A percentile compares a stretch with the other conserved stretches of the same genome.
phyloP scores from a whole-genome alignment of 2,113 vertebrate genomes.

The Nannospalax galili region DNA sequence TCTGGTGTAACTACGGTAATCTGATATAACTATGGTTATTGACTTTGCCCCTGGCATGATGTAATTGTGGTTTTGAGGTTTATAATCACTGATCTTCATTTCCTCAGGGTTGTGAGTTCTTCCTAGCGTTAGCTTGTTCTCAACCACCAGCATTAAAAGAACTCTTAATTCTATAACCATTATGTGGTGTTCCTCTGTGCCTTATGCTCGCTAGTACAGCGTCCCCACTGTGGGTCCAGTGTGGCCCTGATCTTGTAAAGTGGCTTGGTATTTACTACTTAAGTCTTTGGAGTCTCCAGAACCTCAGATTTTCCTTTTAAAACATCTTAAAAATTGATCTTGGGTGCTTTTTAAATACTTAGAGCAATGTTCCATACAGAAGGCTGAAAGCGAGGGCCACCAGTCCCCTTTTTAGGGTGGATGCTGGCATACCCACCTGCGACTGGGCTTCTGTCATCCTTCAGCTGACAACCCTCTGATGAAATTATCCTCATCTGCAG shows the following conservation, averaged over 20 bases:
- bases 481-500: neutral
- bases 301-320: neutral
- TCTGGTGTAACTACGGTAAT: too few species aligned
- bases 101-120: too few species aligned
- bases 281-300: neutral
- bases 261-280: neutral
- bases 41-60: too few species aligned
- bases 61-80: too few species aligned
- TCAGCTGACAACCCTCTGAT: neutral
- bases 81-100: too few species aligned
- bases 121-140: too few species aligned
- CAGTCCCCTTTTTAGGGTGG: too few species aligned
- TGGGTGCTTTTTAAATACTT: neutral
- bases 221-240: neutral
- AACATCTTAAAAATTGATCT: neutral
- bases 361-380: rapidly evolving
- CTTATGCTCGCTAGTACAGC: too few species aligned
- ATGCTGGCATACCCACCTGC: neutral
- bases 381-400: neutral
- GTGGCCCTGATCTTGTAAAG: neutral
- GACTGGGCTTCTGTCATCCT: neutral
- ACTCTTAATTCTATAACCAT: too few species aligned
- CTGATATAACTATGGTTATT: too few species aligned
- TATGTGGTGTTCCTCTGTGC: too few species aligned
- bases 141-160: too few species aligned